Evolutionary conservation across 2,113 vertebrate species (phyloP), one percentile per base, ranked within the genome.

Genomic region (Megalops atlanticus): DNA sequence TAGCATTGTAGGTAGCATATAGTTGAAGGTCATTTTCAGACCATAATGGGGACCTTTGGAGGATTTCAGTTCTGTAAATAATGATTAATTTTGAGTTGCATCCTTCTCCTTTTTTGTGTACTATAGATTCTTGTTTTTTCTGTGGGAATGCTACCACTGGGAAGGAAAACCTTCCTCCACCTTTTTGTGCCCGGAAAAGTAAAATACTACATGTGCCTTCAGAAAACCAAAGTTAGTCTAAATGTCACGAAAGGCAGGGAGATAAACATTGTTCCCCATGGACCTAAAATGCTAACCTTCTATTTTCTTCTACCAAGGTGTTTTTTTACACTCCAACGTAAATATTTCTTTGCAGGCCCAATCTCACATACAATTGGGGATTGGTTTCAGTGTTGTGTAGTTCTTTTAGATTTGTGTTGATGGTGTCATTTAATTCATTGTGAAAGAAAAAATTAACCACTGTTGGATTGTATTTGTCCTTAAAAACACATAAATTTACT

Each of bases 101-200:
- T 90, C 78, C 80, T 77, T 80, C 43, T 77, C n/a, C n/a, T 77
- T 82, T 83, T 47, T 88, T 83, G 88, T 71, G 82, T 86, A 89
- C 89, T 69, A 54, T 81, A 72, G 47, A 36, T 68, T 80, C 84
- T 82, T 75, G 81, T 45, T 39, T 36, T 79, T 81, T 79, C 68
- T 74, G 70, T 81, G 76, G 76, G 82, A 85, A 87, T 41, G 71
- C 80, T 83, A 68, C 43, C 70, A 78, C 70, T 41, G 70, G 36
- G 47, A 27, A 70, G 75, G 31, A 86, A 74, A 18, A 79, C 58
- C 49, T 73, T 83, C 40, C 77, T 82, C 40, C 74, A 76, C 76
- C 78, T 84, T 79, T 80, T 76, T 80, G 80, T 77, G n/a, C 81
- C 43, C 64, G 31, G 41, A 77, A 71, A 64, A 64, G 58, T 27